Conservation (phyloP, 2,888 invertebrate species). For the Caenorhabditis sp. region DNA sequence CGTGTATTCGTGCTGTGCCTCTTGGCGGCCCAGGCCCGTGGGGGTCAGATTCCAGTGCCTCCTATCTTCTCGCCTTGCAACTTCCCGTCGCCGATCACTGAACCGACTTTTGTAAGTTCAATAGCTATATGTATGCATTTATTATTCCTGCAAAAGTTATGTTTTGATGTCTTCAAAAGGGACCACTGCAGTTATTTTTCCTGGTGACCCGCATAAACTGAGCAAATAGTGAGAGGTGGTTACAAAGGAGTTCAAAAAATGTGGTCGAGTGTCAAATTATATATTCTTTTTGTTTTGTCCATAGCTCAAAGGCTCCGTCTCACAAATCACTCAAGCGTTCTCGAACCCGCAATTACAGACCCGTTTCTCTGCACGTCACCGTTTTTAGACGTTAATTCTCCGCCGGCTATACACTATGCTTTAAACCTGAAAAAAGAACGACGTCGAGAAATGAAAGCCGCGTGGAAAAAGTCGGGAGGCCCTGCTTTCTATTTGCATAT, state of each 20-base stretch:
- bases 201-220: not conserved
- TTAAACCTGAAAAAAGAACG: no score
- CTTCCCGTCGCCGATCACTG: constrained; percentile 65
- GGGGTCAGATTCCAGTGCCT: constrained; percentile 61
- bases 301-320: constrained; percentile 17
- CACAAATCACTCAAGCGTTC: constrained; percentile 57
- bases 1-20: constrained; percentile 18
- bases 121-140: no score
- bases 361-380: constrained; percentile 7
- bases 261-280: constrained; percentile 17
- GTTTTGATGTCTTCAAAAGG: no score
- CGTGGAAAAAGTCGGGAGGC: constrained; percentile 45
- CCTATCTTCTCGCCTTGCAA: constrained; percentile 70
- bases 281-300: constrained; percentile 43
- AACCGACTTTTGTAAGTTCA: constrained; percentile 53
- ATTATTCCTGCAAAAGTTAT: no score
- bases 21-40: constrained; percentile 16
- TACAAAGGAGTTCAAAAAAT: constrained; percentile 6
- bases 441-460: constrained; percentile 35
- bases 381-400: constrained; percentile 1
- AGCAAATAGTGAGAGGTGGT: not conserved
- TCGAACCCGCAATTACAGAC: constrained; percentile 50
- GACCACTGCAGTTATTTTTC: no score
- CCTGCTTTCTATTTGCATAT: constrained; percentile 57
- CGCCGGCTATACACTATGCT: constrained; percentile 6